Evolutionary conservation across 2,888 invertebrate species (phyloP), one percentile per base, ranked within the genome.

Genomic region (Ashinkailepas kermadecensis): DNA sequence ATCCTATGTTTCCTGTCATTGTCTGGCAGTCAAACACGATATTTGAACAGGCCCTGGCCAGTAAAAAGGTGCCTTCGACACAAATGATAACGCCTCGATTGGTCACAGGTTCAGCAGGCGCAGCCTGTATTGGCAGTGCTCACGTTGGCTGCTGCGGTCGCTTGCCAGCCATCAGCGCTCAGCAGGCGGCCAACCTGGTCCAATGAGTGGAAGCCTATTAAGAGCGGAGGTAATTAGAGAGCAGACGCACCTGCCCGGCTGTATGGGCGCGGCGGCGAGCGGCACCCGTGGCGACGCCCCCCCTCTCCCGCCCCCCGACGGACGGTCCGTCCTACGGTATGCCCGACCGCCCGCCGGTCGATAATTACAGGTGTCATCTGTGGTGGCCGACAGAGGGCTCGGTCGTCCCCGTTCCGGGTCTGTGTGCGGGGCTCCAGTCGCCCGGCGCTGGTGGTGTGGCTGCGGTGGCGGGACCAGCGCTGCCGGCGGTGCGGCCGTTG

Each of bases 351-450:
- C 74, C 74, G 74, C 10, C 21, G 74, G 1, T 15, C 74, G 74
- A 56, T 74, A 74, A 74, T 74, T 74, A 74, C 74, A 74, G 74
- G 74, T 74, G 74, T 56, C 74, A 56, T 21, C 74, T 74, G 56
- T 39, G 39, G 39, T 39, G 39, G 39, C 39, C 39, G 39, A 39
- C 39, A 39, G 39, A 39, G 39, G 2, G 39, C 39, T 39, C 39
- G 39, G 39, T 39, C 39, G 39, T 1, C 39, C 39, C 39, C 4
- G 39, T 39, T 39, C 39, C 4, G 39, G 39, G 39, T 39, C 4
- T 39, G 39, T 39, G 2, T 39, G 39, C 39, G 39, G 39, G 39
- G 39, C 39, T 39, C 39, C 39, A 39, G 39, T 39, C 39, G 39
- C 39, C 1, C 4, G 39, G 39, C 39, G 39, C 39, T 39, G 39